These are phyloP conservation scores for Gasterosteus aculeatus DNA, from an alignment of 2,113 vertebrate genomes.

Conservation along the genomic window DNA sequence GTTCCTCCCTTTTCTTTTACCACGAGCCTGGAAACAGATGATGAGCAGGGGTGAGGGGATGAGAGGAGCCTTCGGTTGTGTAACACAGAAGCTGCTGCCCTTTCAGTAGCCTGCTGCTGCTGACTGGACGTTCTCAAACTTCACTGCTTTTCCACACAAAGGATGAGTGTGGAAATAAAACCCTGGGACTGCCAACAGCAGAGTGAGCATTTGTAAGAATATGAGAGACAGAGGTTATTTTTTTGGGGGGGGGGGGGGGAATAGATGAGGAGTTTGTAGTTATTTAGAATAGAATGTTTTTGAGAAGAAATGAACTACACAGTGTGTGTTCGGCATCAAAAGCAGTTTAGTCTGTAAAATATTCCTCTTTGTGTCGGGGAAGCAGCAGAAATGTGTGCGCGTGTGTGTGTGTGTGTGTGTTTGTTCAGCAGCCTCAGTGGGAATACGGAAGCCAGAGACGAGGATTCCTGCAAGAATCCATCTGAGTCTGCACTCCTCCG, in stretches of 20 bases:
- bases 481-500: constrained; percentile 71
- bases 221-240: neutral
- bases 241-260: neutral
- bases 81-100: constrained; percentile 40
- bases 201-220: constrained; percentile 16
- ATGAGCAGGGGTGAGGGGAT: constrained; percentile 49
- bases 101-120: constrained; percentile 37
- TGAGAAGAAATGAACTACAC: constrained; percentile 1
- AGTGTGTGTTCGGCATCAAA: constrained; percentile 17
- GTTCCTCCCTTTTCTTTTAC: constrained; percentile 41
- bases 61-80: constrained; percentile 49
- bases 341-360: constrained; percentile 2
- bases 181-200: constrained; percentile 38
- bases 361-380: constrained; percentile 32
- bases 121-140: constrained; percentile 60
- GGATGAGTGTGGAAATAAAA: constrained; percentile 54
- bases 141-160: constrained; percentile 62
- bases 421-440: constrained; percentile 39
- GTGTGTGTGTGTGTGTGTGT: constrained; percentile 4
- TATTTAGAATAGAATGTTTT: constrained; percentile 16
- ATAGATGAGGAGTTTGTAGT: constrained; percentile 20
- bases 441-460: constrained; percentile 62
- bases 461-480: constrained; percentile 70
- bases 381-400: constrained; percentile 18
- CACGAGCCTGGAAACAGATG: constrained; percentile 56